Evolutionary conservation across 2,888 invertebrate species (phyloP).

Genomic region (Sepioteuthis lessoniana): DNA sequence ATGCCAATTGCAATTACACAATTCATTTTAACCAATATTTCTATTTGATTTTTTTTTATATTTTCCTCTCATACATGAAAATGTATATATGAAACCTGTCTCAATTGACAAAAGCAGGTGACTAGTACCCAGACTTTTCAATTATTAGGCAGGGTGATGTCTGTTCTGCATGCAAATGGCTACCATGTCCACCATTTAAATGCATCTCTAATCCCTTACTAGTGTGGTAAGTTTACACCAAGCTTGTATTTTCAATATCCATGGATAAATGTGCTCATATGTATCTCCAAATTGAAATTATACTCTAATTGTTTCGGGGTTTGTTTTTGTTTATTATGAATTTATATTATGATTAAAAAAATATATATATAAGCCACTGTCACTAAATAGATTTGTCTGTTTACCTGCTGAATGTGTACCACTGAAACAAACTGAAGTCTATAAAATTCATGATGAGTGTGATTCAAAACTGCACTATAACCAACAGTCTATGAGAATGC

Average conservation of each 20-base stretch:
- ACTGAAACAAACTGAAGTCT: too few species aligned
- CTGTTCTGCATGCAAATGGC: not conserved
- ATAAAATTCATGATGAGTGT: too few species aligned
- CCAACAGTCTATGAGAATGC: too few species aligned
- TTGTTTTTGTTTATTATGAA: too few species aligned
- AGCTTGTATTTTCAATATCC: not conserved
- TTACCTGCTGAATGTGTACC: too few species aligned
- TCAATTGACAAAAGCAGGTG: not conserved
- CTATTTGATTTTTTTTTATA: not conserved
- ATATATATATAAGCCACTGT: not conserved
- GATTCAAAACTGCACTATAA: too few species aligned
- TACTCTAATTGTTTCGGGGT: not conserved
- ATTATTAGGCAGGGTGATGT: not conserved
- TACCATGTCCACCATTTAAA: not conserved
- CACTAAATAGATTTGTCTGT: too few species aligned
- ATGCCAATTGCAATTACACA: not conserved
- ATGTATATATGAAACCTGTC: not conserved
- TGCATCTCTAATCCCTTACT: not conserved
- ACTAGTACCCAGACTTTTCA: not conserved
- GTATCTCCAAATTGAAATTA: not conserved
- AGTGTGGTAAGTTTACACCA: slow-evolving; percentile 5
- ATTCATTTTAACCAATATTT: not conserved
- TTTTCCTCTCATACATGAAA: not conserved
- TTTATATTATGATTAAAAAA: too few species aligned
- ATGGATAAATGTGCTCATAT: not conserved